A percentile compares a stretch with the other conserved stretches of the same genome.
These are phyloP conservation scores for Chironomus riparius DNA, from an alignment of 2,888 invertebrate species.

Conservation along the genomic window DNA sequence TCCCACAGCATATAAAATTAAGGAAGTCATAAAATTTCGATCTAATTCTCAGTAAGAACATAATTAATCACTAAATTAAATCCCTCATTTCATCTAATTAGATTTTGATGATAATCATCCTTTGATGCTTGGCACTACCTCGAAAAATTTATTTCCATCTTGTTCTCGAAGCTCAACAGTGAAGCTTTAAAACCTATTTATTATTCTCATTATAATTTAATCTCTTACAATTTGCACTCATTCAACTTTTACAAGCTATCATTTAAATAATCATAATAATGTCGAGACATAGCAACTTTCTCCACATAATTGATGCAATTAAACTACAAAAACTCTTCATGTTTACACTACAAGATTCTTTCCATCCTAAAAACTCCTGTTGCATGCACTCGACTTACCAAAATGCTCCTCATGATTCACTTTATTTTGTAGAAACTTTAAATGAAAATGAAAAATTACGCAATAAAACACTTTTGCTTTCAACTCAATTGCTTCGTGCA, in stretches of 20 bases:
- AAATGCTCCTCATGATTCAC: not conserved
- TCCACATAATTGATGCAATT: not conserved
- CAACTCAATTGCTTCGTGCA: not conserved
- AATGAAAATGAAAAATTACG: not conserved
- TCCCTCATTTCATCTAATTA: not conserved
- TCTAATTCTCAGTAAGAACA: not conserved
- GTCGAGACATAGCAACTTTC: not conserved
- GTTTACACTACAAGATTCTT: too few species aligned
- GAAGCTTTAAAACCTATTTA: not conserved
- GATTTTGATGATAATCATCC: too few species aligned
- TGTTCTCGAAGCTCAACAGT: not conserved
- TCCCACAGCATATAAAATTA: too few species aligned
- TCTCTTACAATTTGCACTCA: not conserved
- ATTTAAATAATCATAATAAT: not conserved
- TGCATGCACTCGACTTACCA: not conserved
- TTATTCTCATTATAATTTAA: not conserved
- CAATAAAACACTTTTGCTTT: conserved; percentile 19
- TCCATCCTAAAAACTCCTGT: not conserved
- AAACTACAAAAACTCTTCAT: not conserved
- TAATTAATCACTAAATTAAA: not conserved
- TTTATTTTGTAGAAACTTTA: not conserved
- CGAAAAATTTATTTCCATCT: too few species aligned
- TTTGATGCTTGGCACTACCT: too few species aligned
- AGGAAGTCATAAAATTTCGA: too few species aligned
- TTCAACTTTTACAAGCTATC: not conserved